Evolutionary conservation across 2,797 vertebrate species (phyloP).

Genomic region (Dendrocincla tyrannina): DNA sequence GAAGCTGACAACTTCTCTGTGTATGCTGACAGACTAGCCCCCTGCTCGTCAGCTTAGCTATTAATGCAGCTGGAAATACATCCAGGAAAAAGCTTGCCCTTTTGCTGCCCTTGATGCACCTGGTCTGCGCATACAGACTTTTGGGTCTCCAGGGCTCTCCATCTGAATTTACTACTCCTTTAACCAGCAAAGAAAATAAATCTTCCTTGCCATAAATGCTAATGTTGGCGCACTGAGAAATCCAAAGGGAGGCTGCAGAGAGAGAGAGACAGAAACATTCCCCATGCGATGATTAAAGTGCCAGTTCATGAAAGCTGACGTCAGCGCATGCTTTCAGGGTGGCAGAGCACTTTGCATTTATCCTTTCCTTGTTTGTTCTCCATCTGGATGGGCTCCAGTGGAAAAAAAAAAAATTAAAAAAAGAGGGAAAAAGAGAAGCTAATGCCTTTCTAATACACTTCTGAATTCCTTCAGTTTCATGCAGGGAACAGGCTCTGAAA

Average conservation of each 20-base stretch:
- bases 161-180: not conserved
- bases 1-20: not conserved
- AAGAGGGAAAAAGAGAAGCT: not conserved
- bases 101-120: not conserved
- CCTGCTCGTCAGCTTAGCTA: not conserved
- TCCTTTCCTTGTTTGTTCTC: constrained; percentile 69
- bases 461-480: not conserved
- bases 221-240: constrained; percentile 17
- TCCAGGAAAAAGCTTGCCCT: not conserved
- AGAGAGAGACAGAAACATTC: constrained; percentile 13
- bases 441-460: constrained; percentile 49
- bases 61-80: not conserved
- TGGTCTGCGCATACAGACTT: not conserved
- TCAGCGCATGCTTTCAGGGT: constrained; percentile 42
- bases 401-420: not conserved
- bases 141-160: not conserved
- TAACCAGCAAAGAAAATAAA: constrained; percentile 13
- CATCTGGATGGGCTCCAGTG: constrained; percentile 59
- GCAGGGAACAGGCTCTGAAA: not conserved
- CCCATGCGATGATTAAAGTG: constrained; percentile 43
- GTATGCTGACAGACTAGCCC: not conserved
- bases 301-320: constrained; percentile 56
- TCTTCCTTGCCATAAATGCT: constrained; percentile 46
- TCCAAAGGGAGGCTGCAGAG: constrained; percentile 29
- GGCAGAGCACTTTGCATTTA: constrained; percentile 48